A percentile compares a stretch with the other conserved stretches of the same genome.
phyloP scores from a whole-genome alignment of 1,140 invertebrate species.

The Lethocerus indicus region DNA sequence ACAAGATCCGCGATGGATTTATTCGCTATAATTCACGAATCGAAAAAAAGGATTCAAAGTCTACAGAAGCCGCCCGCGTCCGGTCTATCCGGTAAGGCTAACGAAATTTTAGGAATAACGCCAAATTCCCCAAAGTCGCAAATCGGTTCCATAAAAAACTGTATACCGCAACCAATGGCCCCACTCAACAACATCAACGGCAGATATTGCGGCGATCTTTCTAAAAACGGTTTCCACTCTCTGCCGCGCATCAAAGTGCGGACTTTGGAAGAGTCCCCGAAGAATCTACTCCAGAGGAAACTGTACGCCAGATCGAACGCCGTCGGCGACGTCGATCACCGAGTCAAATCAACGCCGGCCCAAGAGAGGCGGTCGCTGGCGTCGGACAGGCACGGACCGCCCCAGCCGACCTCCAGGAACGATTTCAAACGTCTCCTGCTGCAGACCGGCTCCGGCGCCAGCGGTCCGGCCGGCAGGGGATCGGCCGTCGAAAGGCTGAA shows the following conservation, averaged over 20 bases:
- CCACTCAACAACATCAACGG: constrained; percentile 8
- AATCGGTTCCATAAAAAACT: too few relatives aligned
- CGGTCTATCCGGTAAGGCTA: too few relatives aligned
- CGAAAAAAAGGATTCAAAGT: constrained; percentile 54
- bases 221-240: constrained; percentile 4
- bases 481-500: constrained; percentile 64
- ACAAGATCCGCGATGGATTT: constrained; percentile 59
- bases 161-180: constrained; percentile 11
- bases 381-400: constrained; percentile 10
- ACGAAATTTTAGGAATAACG: background rate
- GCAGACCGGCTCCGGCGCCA: constrained; percentile 24
- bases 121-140: too few relatives aligned
- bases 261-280: constrained; percentile 12
- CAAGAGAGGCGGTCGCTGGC: constrained; percentile 8
- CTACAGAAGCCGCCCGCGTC: constrained; percentile 7
- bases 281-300: constrained; percentile 11
- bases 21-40: constrained; percentile 59
- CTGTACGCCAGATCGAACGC: background rate
- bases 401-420: constrained; percentile 20
- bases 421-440: constrained; percentile 69
- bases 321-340: background rate
- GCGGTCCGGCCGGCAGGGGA: constrained; percentile 33
- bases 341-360: background rate
- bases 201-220: background rate
- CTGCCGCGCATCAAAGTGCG: constrained; percentile 10